Conservation (phyloP, 1,140 invertebrate genomes). For the Caenorhabditis briggsae region DNA sequence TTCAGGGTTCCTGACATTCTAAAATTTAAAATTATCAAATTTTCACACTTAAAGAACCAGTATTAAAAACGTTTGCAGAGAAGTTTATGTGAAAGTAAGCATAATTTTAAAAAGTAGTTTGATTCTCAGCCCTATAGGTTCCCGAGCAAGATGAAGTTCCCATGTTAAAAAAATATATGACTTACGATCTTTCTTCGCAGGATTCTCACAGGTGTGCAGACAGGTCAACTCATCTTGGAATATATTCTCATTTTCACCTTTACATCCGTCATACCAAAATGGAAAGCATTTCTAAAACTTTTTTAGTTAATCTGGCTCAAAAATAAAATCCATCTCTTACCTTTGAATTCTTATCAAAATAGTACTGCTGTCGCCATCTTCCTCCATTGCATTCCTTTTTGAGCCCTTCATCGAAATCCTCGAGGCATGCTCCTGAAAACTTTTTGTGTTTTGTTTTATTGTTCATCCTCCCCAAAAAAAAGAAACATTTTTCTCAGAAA, state of each 20-base stretch:
- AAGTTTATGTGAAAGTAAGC: too few species aligned
- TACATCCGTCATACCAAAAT: constrained; percentile 73
- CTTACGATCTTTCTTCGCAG: constrained; percentile 66
- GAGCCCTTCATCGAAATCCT: constrained; percentile 73
- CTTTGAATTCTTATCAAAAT: constrained; percentile 72
- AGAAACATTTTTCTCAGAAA: constrained; percentile 23
- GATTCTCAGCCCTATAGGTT: too few species aligned
- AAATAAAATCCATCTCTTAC: constrained; percentile 29
- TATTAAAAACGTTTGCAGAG: too few species aligned
- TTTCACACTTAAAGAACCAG: not conserved
- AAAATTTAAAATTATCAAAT: too few species aligned
- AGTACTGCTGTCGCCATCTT: constrained; percentile 72
- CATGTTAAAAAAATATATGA: not conserved
- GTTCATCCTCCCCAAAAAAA: not conserved
- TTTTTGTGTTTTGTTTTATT: constrained; percentile 28
- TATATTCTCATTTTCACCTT: constrained; percentile 68
- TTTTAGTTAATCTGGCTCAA: not conserved
- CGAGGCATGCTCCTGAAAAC: constrained; percentile 71
- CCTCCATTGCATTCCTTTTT: constrained; percentile 77
- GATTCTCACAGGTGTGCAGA: constrained; percentile 74
- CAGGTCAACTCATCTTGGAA: constrained; percentile 74
- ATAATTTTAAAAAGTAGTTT: too few species aligned
- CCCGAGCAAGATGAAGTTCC: too few species aligned
- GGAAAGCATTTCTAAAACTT: constrained; percentile 68
- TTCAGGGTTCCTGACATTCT: too few species aligned